Evolutionary conservation across 2,113 vertebrate species (phyloP).

Genomic region (mouse (Mus musculus)): GRCm39 chr8:88474501-88475000

Average conservation of each 20-base stretch:
- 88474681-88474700: not conserved
- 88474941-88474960: not conserved
- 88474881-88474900: constrained; percentile 60
- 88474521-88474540: not conserved
- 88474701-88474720: not conserved
- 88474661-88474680: not conserved
- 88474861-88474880: constrained; percentile 50
- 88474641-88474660: not conserved
- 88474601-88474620: not conserved
- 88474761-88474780: not conserved
- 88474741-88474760: not conserved
- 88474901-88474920: not conserved
- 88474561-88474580: not conserved
- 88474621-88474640: not conserved
- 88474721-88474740: not conserved
- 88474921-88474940: not conserved
- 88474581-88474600: not conserved
- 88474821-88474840: not conserved
- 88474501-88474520: constrained; percentile 54
- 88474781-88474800: not conserved
- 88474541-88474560: not conserved
- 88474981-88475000: constrained; percentile 17
- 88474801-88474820: constrained; percentile 24
- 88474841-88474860: constrained; percentile 49
- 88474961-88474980: not conserved